Conservation (phyloP, 2,888 invertebrate species). For the Steinernema hermaphroditum region DNA sequence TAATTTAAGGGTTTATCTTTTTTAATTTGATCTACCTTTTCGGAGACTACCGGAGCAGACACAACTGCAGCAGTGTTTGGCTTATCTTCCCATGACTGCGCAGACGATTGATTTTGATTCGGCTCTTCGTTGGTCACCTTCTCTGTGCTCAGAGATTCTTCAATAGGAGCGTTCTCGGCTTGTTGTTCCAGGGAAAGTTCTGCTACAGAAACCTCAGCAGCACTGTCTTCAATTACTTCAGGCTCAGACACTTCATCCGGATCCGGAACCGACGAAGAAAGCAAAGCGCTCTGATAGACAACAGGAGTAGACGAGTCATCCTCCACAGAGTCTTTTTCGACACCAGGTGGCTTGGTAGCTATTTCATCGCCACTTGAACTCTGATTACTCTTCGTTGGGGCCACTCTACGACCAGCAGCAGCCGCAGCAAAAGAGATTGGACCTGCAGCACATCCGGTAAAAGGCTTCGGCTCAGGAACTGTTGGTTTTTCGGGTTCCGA, state of each 20-base stretch:
- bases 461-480: background rate
- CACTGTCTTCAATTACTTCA: background rate
- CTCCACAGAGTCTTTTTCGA: background rate
- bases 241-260: background rate
- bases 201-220: too few species aligned
- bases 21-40: background rate
- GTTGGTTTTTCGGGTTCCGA: background rate
- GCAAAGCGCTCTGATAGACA: conserved; percentile 3
- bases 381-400: background rate
- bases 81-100: too few species aligned
- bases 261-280: background rate
- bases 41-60: background rate
- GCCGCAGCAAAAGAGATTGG: conserved; percentile 8
- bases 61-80: background rate
- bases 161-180: too few species aligned
- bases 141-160: too few species aligned
- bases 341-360: background rate
- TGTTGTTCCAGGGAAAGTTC: too few species aligned
- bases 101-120: too few species aligned
- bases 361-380: background rate
- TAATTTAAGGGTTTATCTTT: too few species aligned
- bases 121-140: too few species aligned
- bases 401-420: background rate
- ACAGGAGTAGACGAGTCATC: background rate
- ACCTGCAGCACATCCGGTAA: background rate